Evolutionary conservation across 2,113 vertebrate genomes (phyloP).

Genomic region (Notechis scutatus): DNA sequence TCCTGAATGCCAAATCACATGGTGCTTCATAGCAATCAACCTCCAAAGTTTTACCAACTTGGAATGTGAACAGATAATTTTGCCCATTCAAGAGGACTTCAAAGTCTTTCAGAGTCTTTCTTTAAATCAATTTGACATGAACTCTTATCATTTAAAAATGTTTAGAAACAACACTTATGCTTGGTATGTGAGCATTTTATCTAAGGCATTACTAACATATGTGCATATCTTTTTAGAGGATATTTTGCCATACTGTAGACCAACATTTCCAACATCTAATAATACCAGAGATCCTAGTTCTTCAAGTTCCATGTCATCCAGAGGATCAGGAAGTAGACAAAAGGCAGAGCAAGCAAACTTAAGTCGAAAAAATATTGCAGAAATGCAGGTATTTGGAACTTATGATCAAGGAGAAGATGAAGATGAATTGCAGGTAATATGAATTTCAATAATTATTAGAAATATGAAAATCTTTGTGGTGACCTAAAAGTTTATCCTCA

Average conservation of each 20-base stretch:
- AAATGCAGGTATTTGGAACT: conserved; percentile 85
- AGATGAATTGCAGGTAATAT: conserved; percentile 78
- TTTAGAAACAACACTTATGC: too few species aligned
- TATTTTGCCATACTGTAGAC: conserved; percentile 93
- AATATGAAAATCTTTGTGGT: not conserved
- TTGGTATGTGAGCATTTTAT: conserved; percentile 10
- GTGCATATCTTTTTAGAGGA: conserved; percentile 77
- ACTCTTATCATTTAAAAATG: too few species aligned
- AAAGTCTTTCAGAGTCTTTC: too few species aligned
- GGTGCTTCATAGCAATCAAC: too few species aligned
- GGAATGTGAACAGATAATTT: too few species aligned
- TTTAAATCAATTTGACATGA: too few species aligned
- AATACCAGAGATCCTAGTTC: conserved; percentile 94
- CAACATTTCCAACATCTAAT: conserved; percentile 93
- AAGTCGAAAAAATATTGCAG: conserved; percentile 85
- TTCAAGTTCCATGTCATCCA: conserved; percentile 96
- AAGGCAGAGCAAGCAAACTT: conserved; percentile 82
- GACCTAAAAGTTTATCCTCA: not conserved
- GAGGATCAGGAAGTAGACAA: conserved; percentile 90
- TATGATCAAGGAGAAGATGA: conserved; percentile 82
- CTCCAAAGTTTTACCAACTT: too few species aligned
- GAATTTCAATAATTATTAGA: not conserved
- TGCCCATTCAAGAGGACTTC: too few species aligned
- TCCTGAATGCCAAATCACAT: too few species aligned
- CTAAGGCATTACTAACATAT: conserved; percentile 7